Evolutionary conservation across 2,888 invertebrate species (phyloP).

Genomic region (Trissolcus japonicus): DNA sequence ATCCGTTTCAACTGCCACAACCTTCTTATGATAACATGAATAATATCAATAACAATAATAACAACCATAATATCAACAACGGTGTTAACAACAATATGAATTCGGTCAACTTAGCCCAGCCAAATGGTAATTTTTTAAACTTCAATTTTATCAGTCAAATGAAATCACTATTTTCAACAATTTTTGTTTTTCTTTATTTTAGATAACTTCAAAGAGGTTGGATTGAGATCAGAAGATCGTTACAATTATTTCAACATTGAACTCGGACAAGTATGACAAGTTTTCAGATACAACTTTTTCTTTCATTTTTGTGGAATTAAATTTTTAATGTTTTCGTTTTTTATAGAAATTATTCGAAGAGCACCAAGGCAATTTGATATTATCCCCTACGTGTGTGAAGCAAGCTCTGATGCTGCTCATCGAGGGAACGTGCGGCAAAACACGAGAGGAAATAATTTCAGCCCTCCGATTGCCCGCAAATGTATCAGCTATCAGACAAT

Average conservation of each 20-base stretch:
- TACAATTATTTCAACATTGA: constrained; percentile 80
- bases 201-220: neutral
- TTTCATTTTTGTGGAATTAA: neutral
- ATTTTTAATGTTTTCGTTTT: constrained; percentile 20
- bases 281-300: neutral
- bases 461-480: constrained; percentile 79
- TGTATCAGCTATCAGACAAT: constrained; percentile 61
- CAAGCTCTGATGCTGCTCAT: constrained; percentile 80
- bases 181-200: no score
- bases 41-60: no score
- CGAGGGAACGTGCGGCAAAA: constrained; percentile 80
- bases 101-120: no score
- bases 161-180: no score
- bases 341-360: constrained; percentile 54
- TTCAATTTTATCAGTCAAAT: neutral
- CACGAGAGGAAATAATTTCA: constrained; percentile 79
- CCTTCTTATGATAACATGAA: constrained; percentile 14
- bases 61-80: no score
- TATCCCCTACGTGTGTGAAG: constrained; percentile 84
- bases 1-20: constrained; percentile 1
- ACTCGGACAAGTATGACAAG: constrained; percentile 75
- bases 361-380: constrained; percentile 78
- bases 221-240: constrained; percentile 63
- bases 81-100: no score
- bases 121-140: neutral